Evolutionary conservation across 1,140 invertebrate species (phyloP), one percentile per base, ranked within the genome.

Genomic region (Eueides isabella): DNA sequence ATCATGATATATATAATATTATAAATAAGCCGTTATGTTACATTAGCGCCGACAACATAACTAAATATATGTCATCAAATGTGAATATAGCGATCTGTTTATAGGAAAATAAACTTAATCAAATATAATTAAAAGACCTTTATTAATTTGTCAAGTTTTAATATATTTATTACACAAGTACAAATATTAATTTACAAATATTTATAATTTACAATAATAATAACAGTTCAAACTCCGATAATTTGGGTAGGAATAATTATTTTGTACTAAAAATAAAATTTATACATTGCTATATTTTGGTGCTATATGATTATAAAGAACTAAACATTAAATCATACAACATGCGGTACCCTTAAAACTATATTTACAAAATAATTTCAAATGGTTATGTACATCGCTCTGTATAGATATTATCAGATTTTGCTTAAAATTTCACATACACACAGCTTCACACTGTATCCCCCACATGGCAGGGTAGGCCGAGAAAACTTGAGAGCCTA

Each of bases 161-260:
- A 74, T 74, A 74, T 69, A 69, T 87, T 81, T 73, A 81, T 80
- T 85, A 85, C 82, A 79, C 72, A 82, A 83, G 81, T 89, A 89
- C 81, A 87, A 86, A 89, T 85, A 82, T 86, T 78, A 84, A 85
- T 86, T 75, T 87, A 86, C 86, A 85, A 72, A 80, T 82, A 79
- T 68, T 78, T 63, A 76, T 74, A 84, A 86, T 83, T 82, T 82
- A 87, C 83, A 83, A 76, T 76, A 75, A 75, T 26, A 19, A 16
- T 19, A 79, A 67, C 30, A 33, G 23, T 67, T 31, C 16, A 26
- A 67, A 38, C 66, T 44, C 65, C 38, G 72, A 69, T 65, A 55
- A 69, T 61, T 64, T 44, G 38, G 26, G 19, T 44, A 55, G 38
- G 38, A 29, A 71, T 71, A 78, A 74, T n/a, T n/a, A n/a, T 38